Evolutionary conservation across 2,113 vertebrate genomes (phyloP).

Genomic region (Emydocephalus ijimae): DNA sequence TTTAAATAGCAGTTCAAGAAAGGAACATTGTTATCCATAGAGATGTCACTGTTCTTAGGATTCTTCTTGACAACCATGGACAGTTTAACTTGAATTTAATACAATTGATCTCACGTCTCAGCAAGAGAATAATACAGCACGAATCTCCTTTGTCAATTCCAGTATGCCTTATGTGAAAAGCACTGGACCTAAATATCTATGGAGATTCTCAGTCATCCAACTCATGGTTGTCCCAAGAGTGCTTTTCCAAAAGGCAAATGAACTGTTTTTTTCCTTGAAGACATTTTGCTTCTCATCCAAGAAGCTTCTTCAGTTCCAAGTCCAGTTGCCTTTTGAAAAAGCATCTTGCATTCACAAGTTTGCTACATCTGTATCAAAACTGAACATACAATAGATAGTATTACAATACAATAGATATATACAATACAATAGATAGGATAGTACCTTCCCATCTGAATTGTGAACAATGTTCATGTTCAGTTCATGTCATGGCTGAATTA

Average conservation of each 20-base stretch:
- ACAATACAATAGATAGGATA: neutral
- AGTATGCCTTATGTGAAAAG: neutral
- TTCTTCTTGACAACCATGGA: neutral
- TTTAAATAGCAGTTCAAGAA: neutral
- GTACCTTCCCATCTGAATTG: neutral
- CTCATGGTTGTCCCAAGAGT: too few relatives aligned
- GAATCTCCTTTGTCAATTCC: neutral
- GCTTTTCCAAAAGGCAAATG: too few relatives aligned
- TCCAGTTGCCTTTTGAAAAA: too few relatives aligned
- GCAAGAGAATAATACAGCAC: neutral
- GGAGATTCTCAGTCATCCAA: too few relatives aligned
- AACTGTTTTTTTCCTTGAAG: too few relatives aligned
- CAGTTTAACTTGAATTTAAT: neutral
- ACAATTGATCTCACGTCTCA: neutral
- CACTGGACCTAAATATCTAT: neutral
- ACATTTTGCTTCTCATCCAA: too few relatives aligned
- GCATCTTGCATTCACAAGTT: neutral
- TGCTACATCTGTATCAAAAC: neutral
- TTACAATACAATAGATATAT: neutral
- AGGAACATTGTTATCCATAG: neutral
- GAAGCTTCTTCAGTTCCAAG: too few relatives aligned
- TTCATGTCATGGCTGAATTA: neutral
- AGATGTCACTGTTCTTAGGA: neutral
- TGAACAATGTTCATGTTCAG: neutral
- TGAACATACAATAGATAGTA: neutral